phyloP scores from a whole-genome alignment of 2,888 invertebrate genomes.

The Hypercompe scribonia region DNA sequence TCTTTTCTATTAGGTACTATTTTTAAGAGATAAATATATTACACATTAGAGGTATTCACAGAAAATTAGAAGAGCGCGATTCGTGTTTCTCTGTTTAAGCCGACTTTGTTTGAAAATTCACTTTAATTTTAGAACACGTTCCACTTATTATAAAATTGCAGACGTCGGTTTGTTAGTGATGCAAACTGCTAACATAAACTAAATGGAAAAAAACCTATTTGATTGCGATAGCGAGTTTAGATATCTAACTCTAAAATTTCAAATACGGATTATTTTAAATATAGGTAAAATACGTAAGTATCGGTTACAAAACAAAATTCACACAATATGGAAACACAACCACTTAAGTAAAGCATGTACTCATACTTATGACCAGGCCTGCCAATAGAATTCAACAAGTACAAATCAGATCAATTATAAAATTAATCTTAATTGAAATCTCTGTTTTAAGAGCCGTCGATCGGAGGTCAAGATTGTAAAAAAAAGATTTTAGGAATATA shows the following conservation, averaged over 20 bases:
- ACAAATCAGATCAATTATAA: too few species aligned
- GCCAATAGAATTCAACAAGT: too few species aligned
- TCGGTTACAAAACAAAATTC: background rate
- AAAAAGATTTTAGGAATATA: background rate
- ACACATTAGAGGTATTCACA: background rate
- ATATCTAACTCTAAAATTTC: background rate
- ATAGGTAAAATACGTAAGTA: background rate
- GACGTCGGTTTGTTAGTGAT: conserved; percentile 30
- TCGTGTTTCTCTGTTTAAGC: conserved; percentile 6
- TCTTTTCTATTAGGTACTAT: too few species aligned
- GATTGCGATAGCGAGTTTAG: background rate
- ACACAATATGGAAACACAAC: too few species aligned
- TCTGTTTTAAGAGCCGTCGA: too few species aligned
- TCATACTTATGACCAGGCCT: too few species aligned
- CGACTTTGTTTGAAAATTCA: conserved; percentile 4
- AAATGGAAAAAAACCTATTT: conserved; percentile 10
- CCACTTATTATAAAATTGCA: conserved; percentile 37
- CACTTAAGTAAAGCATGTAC: too few species aligned
- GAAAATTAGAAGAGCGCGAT: background rate
- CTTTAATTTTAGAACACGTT: conserved; percentile 23
- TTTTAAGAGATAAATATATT: too few species aligned
- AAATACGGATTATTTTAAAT: background rate
- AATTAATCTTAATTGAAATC: background rate
- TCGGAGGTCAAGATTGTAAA: background rate
- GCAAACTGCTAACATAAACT: conserved; percentile 31